A percentile compares a stretch with the other conserved stretches of the same genome.
Conservation (phyloP, 2,888 invertebrate species). For the Entomobrya multifasciata region DNA sequence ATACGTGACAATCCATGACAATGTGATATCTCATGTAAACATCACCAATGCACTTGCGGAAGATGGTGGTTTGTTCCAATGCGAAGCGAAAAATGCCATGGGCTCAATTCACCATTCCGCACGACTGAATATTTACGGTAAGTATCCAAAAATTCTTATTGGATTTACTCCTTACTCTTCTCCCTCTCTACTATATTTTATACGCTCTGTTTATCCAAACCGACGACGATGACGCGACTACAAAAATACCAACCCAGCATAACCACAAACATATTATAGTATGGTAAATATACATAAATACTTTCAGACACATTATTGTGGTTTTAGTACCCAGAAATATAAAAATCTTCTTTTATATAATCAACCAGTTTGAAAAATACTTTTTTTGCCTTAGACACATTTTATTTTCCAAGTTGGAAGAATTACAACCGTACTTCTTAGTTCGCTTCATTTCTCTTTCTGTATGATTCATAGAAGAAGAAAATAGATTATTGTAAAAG, state of each 20-base stretch:
- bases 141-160: slow-evolving; percentile 61
- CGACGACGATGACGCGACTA: neutral
- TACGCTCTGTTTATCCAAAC: slow-evolving; percentile 42
- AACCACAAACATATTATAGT: neutral
- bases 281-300: neutral
- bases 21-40: slow-evolving; percentile 95
- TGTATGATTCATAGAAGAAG: slow-evolving; percentile 37
- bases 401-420: neutral
- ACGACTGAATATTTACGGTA: slow-evolving; percentile 91
- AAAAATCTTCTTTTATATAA: neutral
- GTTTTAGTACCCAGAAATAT: neutral
- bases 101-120: slow-evolving; percentile 91
- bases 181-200: neutral
- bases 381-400: neutral
- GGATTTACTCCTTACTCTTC: slow-evolving; percentile 12
- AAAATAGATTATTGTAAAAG: slow-evolving; percentile 40
- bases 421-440: slow-evolving; percentile 36
- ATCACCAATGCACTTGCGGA: slow-evolving; percentile 92
- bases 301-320: neutral
- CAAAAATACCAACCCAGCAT: neutral
- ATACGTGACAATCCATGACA: slow-evolving; percentile 94
- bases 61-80: slow-evolving; percentile 94
- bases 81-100: slow-evolving; percentile 91
- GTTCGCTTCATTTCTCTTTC: slow-evolving; percentile 44
- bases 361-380: slow-evolving; percentile 8